Evolutionary conservation across 2,888 invertebrate species (phyloP).

Genomic region (Campopleginae sp.): DNA sequence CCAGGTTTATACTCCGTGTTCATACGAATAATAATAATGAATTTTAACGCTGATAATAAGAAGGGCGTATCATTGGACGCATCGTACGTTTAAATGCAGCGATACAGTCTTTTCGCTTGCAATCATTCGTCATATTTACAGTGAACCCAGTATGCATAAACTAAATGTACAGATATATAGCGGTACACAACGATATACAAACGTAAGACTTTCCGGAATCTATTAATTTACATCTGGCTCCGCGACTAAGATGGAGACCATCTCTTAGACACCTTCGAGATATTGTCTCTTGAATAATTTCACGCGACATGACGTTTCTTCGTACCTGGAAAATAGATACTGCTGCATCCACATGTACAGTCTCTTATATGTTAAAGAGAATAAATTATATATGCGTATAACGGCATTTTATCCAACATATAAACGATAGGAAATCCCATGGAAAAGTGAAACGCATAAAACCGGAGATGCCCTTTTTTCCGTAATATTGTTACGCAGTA

Average conservation of each 20-base stretch:
- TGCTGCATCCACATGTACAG: constrained; percentile 6
- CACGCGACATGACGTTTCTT: constrained; percentile 45
- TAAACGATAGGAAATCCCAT: neutral
- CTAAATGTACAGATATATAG: constrained; percentile 21
- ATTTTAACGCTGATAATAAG: neutral
- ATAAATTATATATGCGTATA: constrained; percentile 13
- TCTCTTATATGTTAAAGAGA: constrained; percentile 40
- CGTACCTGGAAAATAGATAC: constrained; percentile 44
- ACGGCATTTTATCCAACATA: constrained; percentile 16
- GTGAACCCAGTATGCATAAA: constrained; percentile 17
- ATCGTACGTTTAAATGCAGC: neutral
- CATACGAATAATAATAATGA: constrained; percentile 15
- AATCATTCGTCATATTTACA: neutral
- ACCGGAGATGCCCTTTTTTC: neutral
- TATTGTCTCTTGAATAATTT: constrained; percentile 61
- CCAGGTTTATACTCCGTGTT: constrained; percentile 33
- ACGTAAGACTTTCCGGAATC: constrained; percentile 42
- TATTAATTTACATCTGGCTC: constrained; percentile 69
- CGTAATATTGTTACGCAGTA: neutral
- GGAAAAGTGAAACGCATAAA: constrained; percentile 17
- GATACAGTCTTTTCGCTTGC: neutral
- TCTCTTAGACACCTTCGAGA: constrained; percentile 43
- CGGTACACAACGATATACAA: constrained; percentile 19
- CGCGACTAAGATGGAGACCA: constrained; percentile 46
- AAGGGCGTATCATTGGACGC: constrained; percentile 13